phyloP scores from a whole-genome alignment of 2,888 invertebrate genomes.

The Clostera curtula region DNA sequence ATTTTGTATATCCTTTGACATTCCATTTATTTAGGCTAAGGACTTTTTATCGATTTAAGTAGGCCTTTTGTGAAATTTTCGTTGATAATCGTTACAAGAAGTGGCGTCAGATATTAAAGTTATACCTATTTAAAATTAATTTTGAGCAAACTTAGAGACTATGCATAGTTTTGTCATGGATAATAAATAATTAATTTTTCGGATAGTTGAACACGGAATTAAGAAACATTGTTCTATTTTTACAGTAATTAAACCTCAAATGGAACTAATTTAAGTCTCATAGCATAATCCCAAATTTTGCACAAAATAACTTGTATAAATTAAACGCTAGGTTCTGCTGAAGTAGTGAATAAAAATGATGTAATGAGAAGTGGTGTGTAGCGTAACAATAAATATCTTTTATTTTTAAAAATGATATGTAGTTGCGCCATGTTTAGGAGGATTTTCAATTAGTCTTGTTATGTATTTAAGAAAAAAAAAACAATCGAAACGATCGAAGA shows the following conservation, averaged over 20 bases:
- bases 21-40: no score
- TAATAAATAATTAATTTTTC: slow-evolving; percentile 2
- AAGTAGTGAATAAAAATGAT: slow-evolving; percentile 21
- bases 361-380: slow-evolving; percentile 31
- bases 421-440: slow-evolving; percentile 33
- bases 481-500: slow-evolving; percentile 8
- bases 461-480: slow-evolving; percentile 15
- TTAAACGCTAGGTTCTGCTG: slow-evolving; percentile 16
- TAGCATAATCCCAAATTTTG: slow-evolving; percentile 32
- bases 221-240: not conserved
- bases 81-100: slow-evolving; percentile 28
- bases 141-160: slow-evolving; percentile 19
- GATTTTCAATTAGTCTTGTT: slow-evolving; percentile 23
- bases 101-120: slow-evolving; percentile 12
- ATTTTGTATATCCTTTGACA: no score
- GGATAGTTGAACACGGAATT: no score
- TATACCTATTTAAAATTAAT: slow-evolving; percentile 14
- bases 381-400: slow-evolving; percentile 16
- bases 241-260: slow-evolving; percentile 2
- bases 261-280: slow-evolving; percentile 15
- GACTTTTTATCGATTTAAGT: no score
- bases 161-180: slow-evolving; percentile 6
- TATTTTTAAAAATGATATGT: slow-evolving; percentile 38
- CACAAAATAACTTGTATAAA: slow-evolving; percentile 24
- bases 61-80: no score